Evolutionary conservation across 2,888 invertebrate genomes (phyloP), one percentile per base, ranked within the genome.

Genomic region (Torymus aiolomorphi): DNA sequence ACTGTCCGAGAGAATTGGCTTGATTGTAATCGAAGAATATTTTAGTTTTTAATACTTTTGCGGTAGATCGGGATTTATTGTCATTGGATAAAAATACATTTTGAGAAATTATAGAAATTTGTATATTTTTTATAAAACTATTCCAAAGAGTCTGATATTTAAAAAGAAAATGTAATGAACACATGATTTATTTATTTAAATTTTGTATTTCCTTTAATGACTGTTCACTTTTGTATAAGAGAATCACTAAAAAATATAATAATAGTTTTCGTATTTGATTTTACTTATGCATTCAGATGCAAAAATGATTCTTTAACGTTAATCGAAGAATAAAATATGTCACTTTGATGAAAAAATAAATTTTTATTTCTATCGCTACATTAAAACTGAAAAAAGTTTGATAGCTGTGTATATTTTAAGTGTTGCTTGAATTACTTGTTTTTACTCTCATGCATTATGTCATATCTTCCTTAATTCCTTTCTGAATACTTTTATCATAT

Each of bases 291-390:
- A 62, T 24, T 24, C 2, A 59, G 16, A 18, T 20, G 10, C 14
- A 24, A 24, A 24, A 63, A 65, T 16, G 2, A 59, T 75, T 75
- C 51, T 57, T 20, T 56, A 51, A 59, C 57, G 67, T 24, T 2
- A 24, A 24, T 24, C 24, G 3, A 24, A 3, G 24, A 31, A 31
- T 31, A 31, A 42, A 56, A n/a, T n/a, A 18, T 11, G 61, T 59
- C 52, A 67, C 75, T 69, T 61, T 18, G 67, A 67, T 13, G 42
- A 54, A 57, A 42, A 63, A 42, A 8, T 11, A 56, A 31, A 31
- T 2, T 2, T 31, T 31, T 5, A 31, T 31, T 56, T 57, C 57
- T 57, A 70, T 57, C n/a, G 57, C 70, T 70, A 16, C n/a, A 71
- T 62, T 52, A 59, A 66, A 24, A 57, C 31, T 67, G 52, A 24